Percentiles rank a stretch among this genome's conserved stretches.
Evolutionary conservation across 2,888 invertebrate genomes (phyloP).

Genomic region (Acronicta psi): DNA sequence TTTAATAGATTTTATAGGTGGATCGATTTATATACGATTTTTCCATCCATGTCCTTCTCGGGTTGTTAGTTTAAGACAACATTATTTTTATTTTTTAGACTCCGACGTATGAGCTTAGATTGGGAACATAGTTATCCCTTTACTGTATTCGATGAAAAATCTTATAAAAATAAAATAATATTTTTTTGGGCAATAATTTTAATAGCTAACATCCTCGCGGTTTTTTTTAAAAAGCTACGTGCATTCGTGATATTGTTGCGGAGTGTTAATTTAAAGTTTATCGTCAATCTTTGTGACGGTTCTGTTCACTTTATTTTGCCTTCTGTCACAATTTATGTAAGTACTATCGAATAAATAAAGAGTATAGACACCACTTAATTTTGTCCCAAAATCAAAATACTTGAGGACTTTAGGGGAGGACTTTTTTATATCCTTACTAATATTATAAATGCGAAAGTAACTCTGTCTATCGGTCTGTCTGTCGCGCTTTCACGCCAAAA

Average conservation of each 20-base stretch:
- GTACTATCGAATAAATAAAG: too few relatives aligned
- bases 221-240: slow-evolving; percentile 36
- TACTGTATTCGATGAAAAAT: slow-evolving; percentile 25
- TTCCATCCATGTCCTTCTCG: slow-evolving; percentile 57
- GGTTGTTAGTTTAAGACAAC: slow-evolving; percentile 53
- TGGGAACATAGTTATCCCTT: slow-evolving; percentile 52
- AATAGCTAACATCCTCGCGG: slow-evolving; percentile 28
- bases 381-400: too few relatives aligned
- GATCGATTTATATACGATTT: slow-evolving; percentile 51
- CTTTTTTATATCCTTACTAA: too few relatives aligned
- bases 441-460: too few relatives aligned
- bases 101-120: slow-evolving; percentile 54
- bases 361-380: too few relatives aligned
- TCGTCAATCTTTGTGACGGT: slow-evolving; percentile 17
- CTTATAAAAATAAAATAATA: slow-evolving; percentile 10
- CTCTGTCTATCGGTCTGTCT: too few relatives aligned
- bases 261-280: slow-evolving; percentile 30
- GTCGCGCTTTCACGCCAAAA: too few relatives aligned
- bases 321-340: background rate
- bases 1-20: slow-evolving; percentile 57
- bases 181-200: slow-evolving; percentile 31
- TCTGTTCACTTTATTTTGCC: slow-evolving; percentile 10
- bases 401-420: too few relatives aligned
- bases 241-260: slow-evolving; percentile 28
- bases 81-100: slow-evolving; percentile 40